Evolutionary conservation across 2,888 invertebrate genomes (phyloP), one percentile per base, ranked within the genome.

Genomic region (Pristionchus entomophagus): DNA sequence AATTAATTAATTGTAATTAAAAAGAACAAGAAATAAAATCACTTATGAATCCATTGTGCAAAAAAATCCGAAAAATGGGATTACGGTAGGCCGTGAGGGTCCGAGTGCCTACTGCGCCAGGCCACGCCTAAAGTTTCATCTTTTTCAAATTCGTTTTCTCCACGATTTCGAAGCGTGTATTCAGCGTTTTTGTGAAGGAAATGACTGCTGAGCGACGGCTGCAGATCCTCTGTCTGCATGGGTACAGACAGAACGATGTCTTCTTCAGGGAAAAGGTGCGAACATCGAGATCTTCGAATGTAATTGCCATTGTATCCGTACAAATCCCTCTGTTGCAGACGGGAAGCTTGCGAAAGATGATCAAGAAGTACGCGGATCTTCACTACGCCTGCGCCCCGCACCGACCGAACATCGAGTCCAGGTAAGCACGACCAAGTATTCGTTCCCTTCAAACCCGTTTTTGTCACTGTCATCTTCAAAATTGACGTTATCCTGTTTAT

Each of bases 151-250:
- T 10, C 6, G n/a, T 0, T 41, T 73, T 45, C 41, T 26, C 3
- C 35, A 73, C 73, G 3, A 73, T 73, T 45, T 73, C 73, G n/a
- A 14, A 41, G 8, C 73, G 41, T 41, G 41, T 73, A 45, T 5
- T 14, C 14, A 65, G 26, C 22, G 19, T 45, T 8, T 45, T 73
- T 26, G n/a, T 38, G 22, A n/a, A 3, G 10, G 73, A 19, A 10
- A 73, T 53, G 45, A 45, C 65, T 45, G 26, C 49, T 38, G 83
- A 84, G 59, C 62, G 83, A 65, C 73, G 85, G 62, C 87, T 91
- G 17, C 87, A 88, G 78, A 90, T 93, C 69, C 89, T 93, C 22
- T 93, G 93, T 45, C 88, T 93, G 41, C 93, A 93, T 81, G 93
- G 93, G 14, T 93, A 93, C 83, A 90, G 93, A 12, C 93, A 93